Base-by-base conservation (phyloP, 2,888 invertebrate species). In the Harpagoxenus sublaevis region DNA sequence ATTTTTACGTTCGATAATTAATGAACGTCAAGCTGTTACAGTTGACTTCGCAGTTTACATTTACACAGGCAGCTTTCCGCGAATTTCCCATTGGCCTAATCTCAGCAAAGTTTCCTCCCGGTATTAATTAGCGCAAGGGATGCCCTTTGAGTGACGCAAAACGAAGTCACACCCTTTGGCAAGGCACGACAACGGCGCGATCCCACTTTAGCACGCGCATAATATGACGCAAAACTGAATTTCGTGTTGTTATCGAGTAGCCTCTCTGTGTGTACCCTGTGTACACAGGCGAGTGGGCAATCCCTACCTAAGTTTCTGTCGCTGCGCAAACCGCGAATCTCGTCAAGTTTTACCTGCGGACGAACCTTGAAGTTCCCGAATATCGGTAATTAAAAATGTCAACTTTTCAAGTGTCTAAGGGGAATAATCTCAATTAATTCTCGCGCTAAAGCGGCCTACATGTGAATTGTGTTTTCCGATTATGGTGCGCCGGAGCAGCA, bases 391-490 rank as follows among this genome's bases (percentile, higher is more conserved):
- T 42, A n/a, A 2, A 39, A 48, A 48, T 71, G 60, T 35, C 35
- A 5, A 71, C 48, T 70, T 60, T 39, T 28, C 60, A 28, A 48
- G 70, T 39, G 18, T 28, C 35, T 57, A n/a, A 18, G 62, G 31
- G 8, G 23, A 18, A 12, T 60, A 60, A 1, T 28, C 48, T 70
- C 70, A 35, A 71, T 71, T 79, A 71, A 71, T 71, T 35, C 8
- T 60, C 70, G 70, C 60, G 45, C 45, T 71, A 45, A n/a, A 70
- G n/a, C 83, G 75, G 39, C 74, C 75, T 65, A 84, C 35, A 78
- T 70, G 48, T 55, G 77, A 86, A 85, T 84, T 60, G 84, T 35
- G 70, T 83, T 84, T 78, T 83, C 84, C 88, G 53, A 83, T 88
- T 87, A 89, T 84, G 62, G 73, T 70, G 74, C 53, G 8, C 63